Conservation (phyloP, 2,113 vertebrate genomes). For the Sialia sialis region DNA sequence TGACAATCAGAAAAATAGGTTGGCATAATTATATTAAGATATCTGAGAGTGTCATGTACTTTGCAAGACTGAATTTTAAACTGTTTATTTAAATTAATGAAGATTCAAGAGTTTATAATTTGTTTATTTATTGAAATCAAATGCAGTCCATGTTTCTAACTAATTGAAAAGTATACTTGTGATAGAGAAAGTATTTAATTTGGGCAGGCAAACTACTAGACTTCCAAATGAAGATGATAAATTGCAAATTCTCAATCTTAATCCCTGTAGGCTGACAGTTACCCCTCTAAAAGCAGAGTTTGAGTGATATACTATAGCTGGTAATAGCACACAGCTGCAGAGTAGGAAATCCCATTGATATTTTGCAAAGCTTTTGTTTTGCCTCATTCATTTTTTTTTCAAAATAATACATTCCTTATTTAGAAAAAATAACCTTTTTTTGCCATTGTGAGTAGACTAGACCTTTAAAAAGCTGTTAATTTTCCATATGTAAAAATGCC, state of each 20-base stretch:
- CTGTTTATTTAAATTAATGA: slow-evolving; percentile 60
- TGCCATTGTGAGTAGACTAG: neutral
- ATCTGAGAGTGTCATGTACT: slow-evolving; percentile 48
- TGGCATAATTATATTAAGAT: slow-evolving; percentile 60
- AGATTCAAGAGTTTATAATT: slow-evolving; percentile 55
- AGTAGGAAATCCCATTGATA: slow-evolving; percentile 63
- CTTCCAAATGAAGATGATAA: slow-evolving; percentile 75
- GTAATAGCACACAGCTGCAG: slow-evolving; percentile 71
- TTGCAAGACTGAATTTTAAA: slow-evolving; percentile 59
- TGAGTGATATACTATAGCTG: slow-evolving; percentile 72
- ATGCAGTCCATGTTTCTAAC: slow-evolving; percentile 62
- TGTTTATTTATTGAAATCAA: slow-evolving; percentile 64
- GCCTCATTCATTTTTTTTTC: slow-evolving; percentile 64
- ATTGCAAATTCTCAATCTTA: slow-evolving; percentile 75
- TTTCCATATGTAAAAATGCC: neutral
- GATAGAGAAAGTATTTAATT: slow-evolving; percentile 71
- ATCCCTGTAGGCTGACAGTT: slow-evolving; percentile 72
- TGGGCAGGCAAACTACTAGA: slow-evolving; percentile 63
- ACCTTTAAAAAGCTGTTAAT: neutral
- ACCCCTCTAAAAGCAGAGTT: slow-evolving; percentile 71
- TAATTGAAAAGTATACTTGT: slow-evolving; percentile 63
- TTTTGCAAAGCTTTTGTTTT: slow-evolving; percentile 68
- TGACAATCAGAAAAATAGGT: slow-evolving; percentile 20
- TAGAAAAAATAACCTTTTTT: neutral
- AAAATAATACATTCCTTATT: slow-evolving; percentile 49